A percentile compares a stretch with the other conserved stretches of the same genome.
Conservation (phyloP, 1,140 invertebrate genomes). For the Tribolium madens region DNA sequence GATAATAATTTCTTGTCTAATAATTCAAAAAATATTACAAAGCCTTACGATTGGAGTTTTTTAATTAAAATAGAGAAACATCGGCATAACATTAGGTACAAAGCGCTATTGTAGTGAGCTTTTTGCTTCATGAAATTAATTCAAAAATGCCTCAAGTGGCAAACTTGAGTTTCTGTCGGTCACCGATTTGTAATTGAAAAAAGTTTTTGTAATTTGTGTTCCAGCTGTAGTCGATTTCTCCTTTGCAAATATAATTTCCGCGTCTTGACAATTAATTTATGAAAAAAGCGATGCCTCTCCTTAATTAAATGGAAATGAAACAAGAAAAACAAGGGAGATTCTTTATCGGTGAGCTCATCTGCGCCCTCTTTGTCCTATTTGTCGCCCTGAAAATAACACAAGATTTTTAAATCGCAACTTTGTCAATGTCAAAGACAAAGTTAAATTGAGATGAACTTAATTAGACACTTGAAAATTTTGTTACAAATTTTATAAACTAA, state of each 20-base stretch:
- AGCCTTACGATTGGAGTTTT: slow-evolving; percentile 1
- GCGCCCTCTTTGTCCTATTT: slow-evolving; percentile 16
- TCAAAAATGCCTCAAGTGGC: too few species aligned
- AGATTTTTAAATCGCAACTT: slow-evolving; percentile 20
- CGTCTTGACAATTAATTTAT: slow-evolving; percentile 23
- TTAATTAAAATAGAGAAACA: slow-evolving; percentile 4
- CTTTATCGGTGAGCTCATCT: slow-evolving; percentile 29
- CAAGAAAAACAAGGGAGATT: slow-evolving; percentile 39
- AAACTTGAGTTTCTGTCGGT: too few species aligned
- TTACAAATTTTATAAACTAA: neutral
- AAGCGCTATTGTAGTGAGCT: neutral
- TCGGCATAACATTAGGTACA: too few species aligned
- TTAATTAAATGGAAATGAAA: slow-evolving; percentile 38
- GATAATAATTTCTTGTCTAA: slow-evolving; percentile 21
- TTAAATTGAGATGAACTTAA: neutral
- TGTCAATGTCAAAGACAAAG: neutral
- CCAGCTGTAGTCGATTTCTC: neutral
- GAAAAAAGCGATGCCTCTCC: slow-evolving; percentile 17
- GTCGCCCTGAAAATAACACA: slow-evolving; percentile 20
- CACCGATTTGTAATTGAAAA: neutral
- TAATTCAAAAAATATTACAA: slow-evolving; percentile 10
- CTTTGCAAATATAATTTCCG: slow-evolving; percentile 3
- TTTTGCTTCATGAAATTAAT: neutral
- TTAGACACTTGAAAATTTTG: neutral
- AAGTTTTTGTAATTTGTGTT: neutral